These are phyloP conservation scores for Stichodactyla mertensii DNA, from an alignment of 64 coral and sea anemone species.

Conservation along the genomic window DNA sequence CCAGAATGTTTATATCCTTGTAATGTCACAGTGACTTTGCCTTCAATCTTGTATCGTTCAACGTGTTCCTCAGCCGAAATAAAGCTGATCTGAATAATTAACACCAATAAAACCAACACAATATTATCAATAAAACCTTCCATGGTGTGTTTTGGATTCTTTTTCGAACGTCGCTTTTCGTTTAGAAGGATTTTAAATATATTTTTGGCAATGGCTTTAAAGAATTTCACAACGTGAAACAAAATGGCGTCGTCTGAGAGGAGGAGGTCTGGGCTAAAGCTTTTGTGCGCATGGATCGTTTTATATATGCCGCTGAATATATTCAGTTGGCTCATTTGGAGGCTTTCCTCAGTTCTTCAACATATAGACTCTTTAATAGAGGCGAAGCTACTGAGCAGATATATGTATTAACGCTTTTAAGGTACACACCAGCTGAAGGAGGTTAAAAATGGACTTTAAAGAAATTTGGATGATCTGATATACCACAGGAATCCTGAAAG, in stretches of 20 bases:
- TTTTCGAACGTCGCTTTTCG: background rate
- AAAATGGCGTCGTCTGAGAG: background rate
- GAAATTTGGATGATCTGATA: no score
- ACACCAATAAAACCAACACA: constrained; percentile 25
- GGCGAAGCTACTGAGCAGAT: no score
- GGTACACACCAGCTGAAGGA: no score
- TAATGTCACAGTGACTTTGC: constrained; percentile 53
- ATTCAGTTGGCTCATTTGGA: background rate
- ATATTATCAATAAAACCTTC: constrained; percentile 20
- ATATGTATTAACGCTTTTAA: no score
- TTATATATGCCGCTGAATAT: background rate
- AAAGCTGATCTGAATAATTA: constrained; percentile 21
- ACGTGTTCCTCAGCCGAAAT: constrained; percentile 51
- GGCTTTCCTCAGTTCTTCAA: background rate
- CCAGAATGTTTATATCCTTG: constrained; percentile 67
- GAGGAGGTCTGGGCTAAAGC: background rate
- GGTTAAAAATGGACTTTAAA: no score
- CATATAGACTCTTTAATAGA: background rate
- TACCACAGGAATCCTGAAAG: no score
- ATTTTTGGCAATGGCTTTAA: background rate
- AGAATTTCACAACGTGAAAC: background rate
- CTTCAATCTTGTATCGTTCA: constrained; percentile 84
- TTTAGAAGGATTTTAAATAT: background rate
- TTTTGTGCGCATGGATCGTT: background rate
- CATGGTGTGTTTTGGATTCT: background rate